phyloP scores from a whole-genome alignment of 2,888 invertebrate species.

The Panopea generosa region DNA sequence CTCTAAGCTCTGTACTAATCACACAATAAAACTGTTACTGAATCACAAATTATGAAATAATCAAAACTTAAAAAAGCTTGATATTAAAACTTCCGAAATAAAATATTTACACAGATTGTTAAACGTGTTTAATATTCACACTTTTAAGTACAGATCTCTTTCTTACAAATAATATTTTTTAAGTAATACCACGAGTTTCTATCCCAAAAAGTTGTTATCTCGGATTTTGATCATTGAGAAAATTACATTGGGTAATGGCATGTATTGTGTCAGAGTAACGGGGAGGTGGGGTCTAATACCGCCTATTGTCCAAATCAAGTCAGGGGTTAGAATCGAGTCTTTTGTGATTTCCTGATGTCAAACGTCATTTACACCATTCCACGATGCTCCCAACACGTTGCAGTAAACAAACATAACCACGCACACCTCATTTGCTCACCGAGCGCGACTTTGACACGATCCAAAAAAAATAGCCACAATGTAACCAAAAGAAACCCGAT shows the following conservation, averaged over 20 bases:
- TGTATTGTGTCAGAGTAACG: conserved; percentile 1
- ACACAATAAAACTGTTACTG: no score
- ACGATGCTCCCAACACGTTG: neutral
- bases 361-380: no score
- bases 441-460: conserved; percentile 3
- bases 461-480: neutral
- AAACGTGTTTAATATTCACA: no score
- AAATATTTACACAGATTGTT: no score
- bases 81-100: no score
- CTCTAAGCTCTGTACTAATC: no score
- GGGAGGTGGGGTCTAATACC: neutral
- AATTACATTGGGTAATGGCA: neutral
- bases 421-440: conserved; percentile 14
- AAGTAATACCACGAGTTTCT: neutral
- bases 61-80: no score
- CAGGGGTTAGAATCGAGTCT: no score
- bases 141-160: no score
- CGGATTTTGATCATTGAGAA: conserved; percentile 8
- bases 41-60: no score
- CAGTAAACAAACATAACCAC: conserved; percentile 3
- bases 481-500: conserved; percentile 3
- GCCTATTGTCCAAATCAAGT: neutral
- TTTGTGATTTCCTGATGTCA: no score
- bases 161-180: no score
- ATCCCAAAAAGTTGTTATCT: conserved; percentile 1